A percentile compares a stretch with the other conserved stretches of the same genome.
Evolutionary conservation across 1,140 invertebrate species (phyloP).

Genomic region (Mamestra configurata): DNA sequence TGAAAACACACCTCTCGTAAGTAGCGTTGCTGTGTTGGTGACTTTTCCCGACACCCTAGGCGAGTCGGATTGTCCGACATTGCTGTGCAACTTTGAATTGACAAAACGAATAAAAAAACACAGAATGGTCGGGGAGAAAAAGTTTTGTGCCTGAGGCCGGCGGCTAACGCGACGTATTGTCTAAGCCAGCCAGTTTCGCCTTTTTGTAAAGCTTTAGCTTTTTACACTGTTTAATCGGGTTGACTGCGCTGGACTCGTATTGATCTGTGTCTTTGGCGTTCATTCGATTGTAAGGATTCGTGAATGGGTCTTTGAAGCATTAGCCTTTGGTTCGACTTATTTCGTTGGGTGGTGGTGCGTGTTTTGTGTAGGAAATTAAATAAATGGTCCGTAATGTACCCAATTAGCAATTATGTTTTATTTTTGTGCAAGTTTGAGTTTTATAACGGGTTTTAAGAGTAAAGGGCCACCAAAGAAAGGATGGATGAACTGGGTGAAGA

Average conservation of each 20-base stretch:
- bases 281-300: conserved; percentile 32
- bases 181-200: conserved; percentile 46
- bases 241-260: conserved; percentile 37
- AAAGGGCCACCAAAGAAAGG: too few species aligned
- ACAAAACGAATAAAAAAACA: conserved; percentile 56
- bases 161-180: conserved; percentile 53
- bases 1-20: conserved; percentile 10
- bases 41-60: conserved; percentile 48
- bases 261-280: conserved; percentile 46
- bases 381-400: too few species aligned
- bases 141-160: conserved; percentile 47
- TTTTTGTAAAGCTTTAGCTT: conserved; percentile 43
- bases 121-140: conserved; percentile 47
- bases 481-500: too few species aligned
- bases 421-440: too few species aligned
- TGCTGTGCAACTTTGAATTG: conserved; percentile 52
- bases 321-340: conserved; percentile 16
- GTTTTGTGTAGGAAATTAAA: not conserved
- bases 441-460: too few species aligned
- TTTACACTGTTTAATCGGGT: conserved; percentile 51
- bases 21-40: conserved; percentile 17
- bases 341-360: not conserved
- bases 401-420: too few species aligned
- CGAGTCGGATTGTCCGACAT: conserved; percentile 20
- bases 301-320: conserved; percentile 32